Base-by-base conservation (phyloP, 2,113 vertebrate genomes). In the Istiophorus platypterus region DNA sequence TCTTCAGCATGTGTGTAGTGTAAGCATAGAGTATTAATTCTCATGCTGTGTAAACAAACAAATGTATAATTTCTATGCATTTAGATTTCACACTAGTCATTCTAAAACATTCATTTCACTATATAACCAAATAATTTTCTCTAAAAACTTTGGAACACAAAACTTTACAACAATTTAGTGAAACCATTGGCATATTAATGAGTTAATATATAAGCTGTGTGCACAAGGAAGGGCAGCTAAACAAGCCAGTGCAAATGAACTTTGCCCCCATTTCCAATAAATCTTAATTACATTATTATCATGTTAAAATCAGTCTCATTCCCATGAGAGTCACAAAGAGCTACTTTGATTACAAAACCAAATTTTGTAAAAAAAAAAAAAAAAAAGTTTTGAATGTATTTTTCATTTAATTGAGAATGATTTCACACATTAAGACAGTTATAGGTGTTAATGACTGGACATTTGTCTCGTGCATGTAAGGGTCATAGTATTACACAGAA, bases 401-500 rank as follows among this genome's bases (percentile, higher is more conserved):
- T 81, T 29, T 29, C 22, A 58, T 58, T 68, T 22, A 49, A 75
- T 24, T 67, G 9, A 34, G 31, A 71, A 9, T 49, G 7, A 78
- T 68, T 72, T 59, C 12, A 45, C 34, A 49, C 20, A 76, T 57
- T 51, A 54, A 45, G 85, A 75, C 11, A 31, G 5, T 56, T 7
- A 5, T 1, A 47, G 31, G 1, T 49, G 51, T 39, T 20, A 8
- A 18, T 54, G 15, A 0, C 0, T 27, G 15, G 24, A 78, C 5
- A 10, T 29, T 26, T 56, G 22, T 73, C 9, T 51, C 22, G 4
- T 66, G 41, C 11, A 39, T 47, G 22, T 47, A 56, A 10, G 0
- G 37, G 59, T 94, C 94, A 98, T 54, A 98, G 90, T 68, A 98
- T 94, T 17, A 91, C 84, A 85, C 97, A 98, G 70, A 97, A 96